A percentile compares a stretch with the other conserved stretches of the same genome.
Conservation (phyloP, 2,888 invertebrate species). For the Andrena bucephala region DNA sequence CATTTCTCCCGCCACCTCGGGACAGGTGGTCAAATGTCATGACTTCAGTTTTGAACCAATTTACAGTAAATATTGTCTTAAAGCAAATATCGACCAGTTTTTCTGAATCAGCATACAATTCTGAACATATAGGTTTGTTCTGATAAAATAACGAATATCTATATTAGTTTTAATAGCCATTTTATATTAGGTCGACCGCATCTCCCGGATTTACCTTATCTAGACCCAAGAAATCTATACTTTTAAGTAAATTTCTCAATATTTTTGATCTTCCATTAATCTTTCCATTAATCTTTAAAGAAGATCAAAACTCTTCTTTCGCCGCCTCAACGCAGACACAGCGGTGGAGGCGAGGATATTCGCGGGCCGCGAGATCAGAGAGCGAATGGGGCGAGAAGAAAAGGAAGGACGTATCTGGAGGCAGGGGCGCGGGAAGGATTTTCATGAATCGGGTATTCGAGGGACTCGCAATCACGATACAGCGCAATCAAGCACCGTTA, state of each 20-base stretch:
- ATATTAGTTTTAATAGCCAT: too few species aligned
- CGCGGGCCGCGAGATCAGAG: conserved; percentile 3
- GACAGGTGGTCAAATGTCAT: too few species aligned
- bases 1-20: too few species aligned
- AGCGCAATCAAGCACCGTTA: conserved; percentile 63
- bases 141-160: too few species aligned
- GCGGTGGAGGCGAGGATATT: conserved; percentile 14
- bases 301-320: background rate
- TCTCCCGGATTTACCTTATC: too few species aligned
- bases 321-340: background rate
- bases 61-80: too few species aligned
- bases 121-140: too few species aligned
- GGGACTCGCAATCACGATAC: conserved; percentile 43
- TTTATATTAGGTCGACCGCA: too few species aligned
- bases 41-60: too few species aligned
- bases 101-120: too few species aligned
- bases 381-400: conserved; percentile 4
- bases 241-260: background rate
- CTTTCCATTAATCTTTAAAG: background rate
- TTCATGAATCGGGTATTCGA: conserved; percentile 44
- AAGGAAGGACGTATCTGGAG: conserved; percentile 10
- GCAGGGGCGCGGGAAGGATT: background rate
- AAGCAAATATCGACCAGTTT: too few species aligned
- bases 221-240: too few species aligned
- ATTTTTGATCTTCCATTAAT: background rate